Base-by-base conservation (phyloP, 2,797 vertebrate species). In the Valencia hispanica region DNA sequence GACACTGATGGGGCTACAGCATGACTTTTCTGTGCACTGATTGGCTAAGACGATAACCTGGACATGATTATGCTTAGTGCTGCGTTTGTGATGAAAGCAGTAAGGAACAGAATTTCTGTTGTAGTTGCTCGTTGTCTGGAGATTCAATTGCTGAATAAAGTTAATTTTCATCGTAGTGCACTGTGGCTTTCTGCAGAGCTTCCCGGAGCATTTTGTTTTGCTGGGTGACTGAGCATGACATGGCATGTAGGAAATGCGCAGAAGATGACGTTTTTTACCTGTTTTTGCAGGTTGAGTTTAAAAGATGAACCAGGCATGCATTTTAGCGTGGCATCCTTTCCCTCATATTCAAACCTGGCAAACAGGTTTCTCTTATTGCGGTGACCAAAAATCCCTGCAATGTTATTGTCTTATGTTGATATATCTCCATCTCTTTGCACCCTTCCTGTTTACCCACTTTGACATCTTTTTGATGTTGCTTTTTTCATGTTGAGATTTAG, bases 221-320 rank as follows among this genome's bases (percentile, higher is more conserved):
- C 50, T 69, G 66, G 71, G 66, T 77, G 63, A 70, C 45, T 77
- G 70, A 85, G 91, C 92, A 92, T 91, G 89, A 84, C 22, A 72
- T 65, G 70, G 88, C 86, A 89, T 91, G 89, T 82, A 66, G 61
- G 72, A 78, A 71, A 73, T 69, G 43, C 25, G 68, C 25, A 82
- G 70, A 61, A 57, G 27, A 73, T n/a, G n/a, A n/a, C n/a, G n/a
- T n/a, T n/a, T n/a, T n/a, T 34, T 45, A 47, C 47, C 3, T 47
- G 65, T 50, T 59, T 78, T 53, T 74, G 7, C 57, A 61, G 57
- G 63, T 72, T 10, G 47, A 47, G 22, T 27, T 34, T 70, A 27
- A 70, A 51, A 72, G 39, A 72, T 78, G 70, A 59, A 48, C 27
- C 25, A 7, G 63, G 77, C 17, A 47, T 75, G 85, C 82, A 81